Base-by-base conservation (phyloP, 2,797 vertebrate species). In the Paguma larvata region DNA sequence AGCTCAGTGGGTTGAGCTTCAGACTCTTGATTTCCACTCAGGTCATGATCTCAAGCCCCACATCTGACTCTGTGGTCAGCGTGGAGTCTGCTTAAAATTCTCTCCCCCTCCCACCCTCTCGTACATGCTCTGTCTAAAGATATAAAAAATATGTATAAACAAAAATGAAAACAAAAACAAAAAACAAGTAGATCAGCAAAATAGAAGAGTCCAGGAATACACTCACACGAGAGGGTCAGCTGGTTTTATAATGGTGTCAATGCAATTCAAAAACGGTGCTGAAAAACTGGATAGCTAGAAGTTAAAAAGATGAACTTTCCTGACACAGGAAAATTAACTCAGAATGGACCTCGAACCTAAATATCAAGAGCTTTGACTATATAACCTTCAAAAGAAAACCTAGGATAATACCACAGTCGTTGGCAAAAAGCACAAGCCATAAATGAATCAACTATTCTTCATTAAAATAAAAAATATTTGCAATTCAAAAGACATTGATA, bases 391-490 rank as follows among this genome's bases (percentile, higher is more conserved):
- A 53, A 85, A 92, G 23, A 65, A 79, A 80, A 48, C 2, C 53
- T 18, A 72, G 23, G 25, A 44, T 56, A 78, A 56, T 89, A 75
- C 65, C 14, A 48, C 78, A 41, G n/a, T 93, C 23, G 13, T 32
- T 70, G 34, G 38, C 70, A 90, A 85, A 89, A 62, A 79, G 5
- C 53, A 56, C 56, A n/a, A 93, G 80, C 51, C 80, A 72, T 56
- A 95, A 85, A 77, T 32, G 25, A 83, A 88, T 70, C 44, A 72
- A 91, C 8, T 77, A 2, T 85, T 97, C 48, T 32, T 87, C 38
- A 92, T 30, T 87, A 87, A 80, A 92, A 86, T 84, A 67, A 89
- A 86, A 89, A 96, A 87, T 79, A 41, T 80, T 84, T 93, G 23
- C 30, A 75, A 9, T 91, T 93, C 38, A 93, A 87, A 80, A 86